phyloP scores from a whole-genome alignment of 2,113 vertebrate species.

The Prietella phreatophila region DNA sequence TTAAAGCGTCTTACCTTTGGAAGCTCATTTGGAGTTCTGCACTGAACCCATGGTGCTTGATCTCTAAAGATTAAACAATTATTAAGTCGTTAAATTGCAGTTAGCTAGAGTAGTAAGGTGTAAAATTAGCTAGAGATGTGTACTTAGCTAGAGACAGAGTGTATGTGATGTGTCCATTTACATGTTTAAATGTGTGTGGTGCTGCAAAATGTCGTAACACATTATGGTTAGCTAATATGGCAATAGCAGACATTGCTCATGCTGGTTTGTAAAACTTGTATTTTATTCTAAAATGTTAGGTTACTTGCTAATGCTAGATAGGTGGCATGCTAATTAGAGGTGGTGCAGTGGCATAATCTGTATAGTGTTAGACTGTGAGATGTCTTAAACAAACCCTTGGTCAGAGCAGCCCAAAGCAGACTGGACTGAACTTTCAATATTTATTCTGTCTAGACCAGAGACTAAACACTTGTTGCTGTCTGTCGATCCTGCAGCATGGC shows the following conservation, averaged over 20 bases:
- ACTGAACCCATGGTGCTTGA: constrained; percentile 63
- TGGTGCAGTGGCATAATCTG: background rate
- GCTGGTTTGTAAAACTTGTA: background rate
- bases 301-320: background rate
- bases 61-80: constrained; percentile 25
- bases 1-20: constrained; percentile 64
- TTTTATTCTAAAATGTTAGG: background rate
- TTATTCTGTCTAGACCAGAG: constrained; percentile 63
- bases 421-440: constrained; percentile 59
- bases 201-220: background rate
- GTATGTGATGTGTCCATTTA: background rate
- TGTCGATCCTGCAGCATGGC: constrained; percentile 64
- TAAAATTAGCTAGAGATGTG: background rate
- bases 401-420: constrained; percentile 50
- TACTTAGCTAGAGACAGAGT: background rate
- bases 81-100: background rate
- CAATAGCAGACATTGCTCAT: background rate
- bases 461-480: constrained; percentile 69
- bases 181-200: background rate
- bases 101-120: background rate
- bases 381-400: constrained; percentile 27
- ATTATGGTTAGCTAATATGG: background rate
- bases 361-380: background rate
- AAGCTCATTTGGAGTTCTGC: constrained; percentile 76
- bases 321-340: background rate